Evolutionary conservation across 1,140 invertebrate species (phyloP).

Genomic region (Lycorma delicatula): DNA sequence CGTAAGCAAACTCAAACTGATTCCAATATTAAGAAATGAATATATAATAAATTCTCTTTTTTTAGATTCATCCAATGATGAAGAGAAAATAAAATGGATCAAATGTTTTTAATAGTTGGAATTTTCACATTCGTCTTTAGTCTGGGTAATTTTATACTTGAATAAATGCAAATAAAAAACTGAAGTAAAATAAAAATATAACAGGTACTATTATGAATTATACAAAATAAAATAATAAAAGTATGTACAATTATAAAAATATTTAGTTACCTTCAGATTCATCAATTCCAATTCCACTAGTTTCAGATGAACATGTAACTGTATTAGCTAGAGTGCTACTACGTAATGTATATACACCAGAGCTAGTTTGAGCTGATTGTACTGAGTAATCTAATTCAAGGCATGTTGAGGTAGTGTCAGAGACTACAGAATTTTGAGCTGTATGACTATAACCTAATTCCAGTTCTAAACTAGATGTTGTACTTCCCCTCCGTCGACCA

Average conservation of each 20-base stretch:
- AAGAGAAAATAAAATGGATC: too few species aligned
- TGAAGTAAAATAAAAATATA: too few species aligned
- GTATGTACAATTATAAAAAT: too few species aligned
- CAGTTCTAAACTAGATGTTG: constrained; percentile 65
- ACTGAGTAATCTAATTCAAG: constrained; percentile 44
- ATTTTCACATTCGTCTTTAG: too few species aligned
- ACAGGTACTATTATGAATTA: too few species aligned
- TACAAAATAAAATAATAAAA: too few species aligned
- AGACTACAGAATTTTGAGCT: constrained; percentile 67
- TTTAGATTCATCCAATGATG: too few species aligned
- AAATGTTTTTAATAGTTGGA: too few species aligned
- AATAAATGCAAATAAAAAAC: too few species aligned
- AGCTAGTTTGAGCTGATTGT: constrained; percentile 40
- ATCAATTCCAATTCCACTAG: constrained; percentile 41
- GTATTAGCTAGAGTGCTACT: constrained; percentile 40
- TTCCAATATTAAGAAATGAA: neutral
- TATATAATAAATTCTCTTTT: too few species aligned
- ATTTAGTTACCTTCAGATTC: constrained; percentile 23
- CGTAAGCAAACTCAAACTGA: neutral
- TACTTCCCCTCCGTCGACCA: constrained; percentile 44
- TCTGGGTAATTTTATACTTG: too few species aligned
- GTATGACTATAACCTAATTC: constrained; percentile 74
- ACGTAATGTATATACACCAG: constrained; percentile 33
- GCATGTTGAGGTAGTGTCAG: constrained; percentile 47
- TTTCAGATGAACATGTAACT: constrained; percentile 40